Evolutionary conservation across 2,888 invertebrate species (phyloP).

Genomic region (Prosopocoilus inquinatus): DNA sequence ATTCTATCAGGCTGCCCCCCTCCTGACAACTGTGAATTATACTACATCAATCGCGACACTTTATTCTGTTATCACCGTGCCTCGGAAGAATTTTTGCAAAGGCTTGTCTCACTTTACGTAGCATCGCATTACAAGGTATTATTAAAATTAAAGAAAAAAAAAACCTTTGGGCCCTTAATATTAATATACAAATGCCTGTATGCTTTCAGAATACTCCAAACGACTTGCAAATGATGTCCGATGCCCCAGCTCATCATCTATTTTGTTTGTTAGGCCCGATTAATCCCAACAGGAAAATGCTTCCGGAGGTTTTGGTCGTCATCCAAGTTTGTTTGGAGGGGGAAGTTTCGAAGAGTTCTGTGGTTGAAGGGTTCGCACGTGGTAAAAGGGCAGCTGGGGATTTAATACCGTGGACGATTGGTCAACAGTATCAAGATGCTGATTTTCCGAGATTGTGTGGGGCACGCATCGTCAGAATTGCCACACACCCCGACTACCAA

Average conservation of each 20-base stretch:
- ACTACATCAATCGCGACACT: constrained; percentile 86
- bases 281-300: constrained; percentile 62
- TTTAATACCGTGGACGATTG: constrained; percentile 97
- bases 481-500: constrained; percentile 97
- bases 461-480: constrained; percentile 91
- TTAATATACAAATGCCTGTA: background rate
- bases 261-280: constrained; percentile 93
- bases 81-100: constrained; percentile 87
- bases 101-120: constrained; percentile 90
- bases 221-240: constrained; percentile 96
- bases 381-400: constrained; percentile 94
- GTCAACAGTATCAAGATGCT: constrained; percentile 92
- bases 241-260: constrained; percentile 96
- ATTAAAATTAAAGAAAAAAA: background rate
- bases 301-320: constrained; percentile 94
- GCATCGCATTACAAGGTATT: constrained; percentile 94
- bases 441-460: constrained; percentile 91
- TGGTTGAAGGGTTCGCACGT: constrained; percentile 75
- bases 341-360: constrained; percentile 67
- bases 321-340: constrained; percentile 82
- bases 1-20: constrained; percentile 78
- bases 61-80: constrained; percentile 96
- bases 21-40: constrained; percentile 85
- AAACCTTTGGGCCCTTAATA: background rate
- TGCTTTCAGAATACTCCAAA: constrained; percentile 86